Conservation (phyloP, 2,797 vertebrate genomes). For the Microctenopoma lineatum region DNA sequence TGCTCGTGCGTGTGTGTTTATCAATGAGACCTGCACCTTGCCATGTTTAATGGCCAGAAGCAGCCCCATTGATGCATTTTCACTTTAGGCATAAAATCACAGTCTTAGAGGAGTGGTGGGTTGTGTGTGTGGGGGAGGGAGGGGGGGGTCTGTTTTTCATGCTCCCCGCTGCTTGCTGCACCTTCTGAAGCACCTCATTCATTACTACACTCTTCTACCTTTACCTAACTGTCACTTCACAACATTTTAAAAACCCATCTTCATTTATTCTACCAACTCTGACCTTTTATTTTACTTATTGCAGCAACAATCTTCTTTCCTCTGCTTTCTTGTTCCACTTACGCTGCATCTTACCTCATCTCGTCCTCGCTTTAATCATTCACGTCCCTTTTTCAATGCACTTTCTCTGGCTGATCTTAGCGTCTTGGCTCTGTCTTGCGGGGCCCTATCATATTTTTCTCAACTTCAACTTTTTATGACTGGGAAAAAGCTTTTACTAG, state of each 20-base stretch:
- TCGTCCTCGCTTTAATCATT: neutral
- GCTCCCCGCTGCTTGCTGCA: slow-evolving; percentile 20
- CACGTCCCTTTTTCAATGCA: neutral
- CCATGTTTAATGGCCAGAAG: slow-evolving; percentile 62
- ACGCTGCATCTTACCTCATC: neutral
- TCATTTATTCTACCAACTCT: neutral
- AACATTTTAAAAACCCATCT: neutral
- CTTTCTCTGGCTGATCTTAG: slow-evolving; percentile 7
- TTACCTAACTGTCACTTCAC: neutral
- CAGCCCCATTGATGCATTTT: slow-evolving; percentile 55
- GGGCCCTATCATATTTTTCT: slow-evolving; percentile 17
- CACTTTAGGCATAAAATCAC: slow-evolving; percentile 60
- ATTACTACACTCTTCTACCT: neutral
- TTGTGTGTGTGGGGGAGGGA: neutral
- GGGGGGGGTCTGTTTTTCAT: slow-evolving; percentile 15
- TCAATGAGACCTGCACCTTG: slow-evolving; percentile 55
- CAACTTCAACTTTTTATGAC: slow-evolving; percentile 13
- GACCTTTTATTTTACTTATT: neutral
- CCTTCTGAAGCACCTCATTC: slow-evolving; percentile 21
- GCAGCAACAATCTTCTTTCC: neutral
- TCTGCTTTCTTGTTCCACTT: neutral
- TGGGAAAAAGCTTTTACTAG: slow-evolving; percentile 36
- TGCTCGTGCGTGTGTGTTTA: slow-evolving; percentile 44
- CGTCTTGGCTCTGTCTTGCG: neutral
- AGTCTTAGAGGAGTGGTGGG: slow-evolving; percentile 28